Conservation (phyloP, 2,888 invertebrate genomes). For the Drosophila phalerata region DNA sequence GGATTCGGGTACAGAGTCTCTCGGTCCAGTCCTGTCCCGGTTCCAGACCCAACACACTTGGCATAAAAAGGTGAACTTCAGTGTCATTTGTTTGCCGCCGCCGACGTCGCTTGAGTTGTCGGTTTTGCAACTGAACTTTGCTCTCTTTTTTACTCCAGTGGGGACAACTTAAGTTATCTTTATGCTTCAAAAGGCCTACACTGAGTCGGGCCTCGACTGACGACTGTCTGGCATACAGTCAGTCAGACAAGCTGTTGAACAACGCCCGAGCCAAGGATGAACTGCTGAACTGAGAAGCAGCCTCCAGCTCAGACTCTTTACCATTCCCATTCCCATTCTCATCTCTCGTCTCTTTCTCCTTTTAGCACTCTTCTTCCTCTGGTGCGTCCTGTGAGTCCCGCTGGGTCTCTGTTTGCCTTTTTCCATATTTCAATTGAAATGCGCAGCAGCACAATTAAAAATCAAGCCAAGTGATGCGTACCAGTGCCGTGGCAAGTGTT, state of each 20-base stretch:
- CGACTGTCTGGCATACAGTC: slow-evolving; percentile 60
- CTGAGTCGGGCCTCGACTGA: slow-evolving; percentile 37
- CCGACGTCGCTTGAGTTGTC: slow-evolving; percentile 44
- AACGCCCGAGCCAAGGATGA: slow-evolving; percentile 32
- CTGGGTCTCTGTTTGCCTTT: slow-evolving; percentile 46
- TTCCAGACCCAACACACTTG: slow-evolving; percentile 37
- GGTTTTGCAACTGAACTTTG: slow-evolving; percentile 56
- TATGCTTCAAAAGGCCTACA: slow-evolving; percentile 74
- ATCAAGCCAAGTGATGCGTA: slow-evolving; percentile 69
- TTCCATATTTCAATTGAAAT: slow-evolving; percentile 68
- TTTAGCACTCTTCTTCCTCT: slow-evolving; percentile 14
- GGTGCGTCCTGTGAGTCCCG: slow-evolving; percentile 34
- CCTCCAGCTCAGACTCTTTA: slow-evolving; percentile 10
- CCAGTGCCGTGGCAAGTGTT: slow-evolving; percentile 56
- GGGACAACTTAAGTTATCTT: slow-evolving; percentile 75
- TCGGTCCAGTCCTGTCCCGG: background rate
- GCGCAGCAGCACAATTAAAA: slow-evolving; percentile 71
- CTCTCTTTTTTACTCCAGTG: slow-evolving; percentile 50
- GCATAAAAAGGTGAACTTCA: slow-evolving; percentile 70
- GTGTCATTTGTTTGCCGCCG: slow-evolving; percentile 67
- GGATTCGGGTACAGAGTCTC: slow-evolving; percentile 34
- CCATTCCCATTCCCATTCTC: background rate
- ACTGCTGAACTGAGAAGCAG: slow-evolving; percentile 22
- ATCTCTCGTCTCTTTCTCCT: background rate
- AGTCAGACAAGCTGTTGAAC: slow-evolving; percentile 62